These are phyloP conservation scores for Diglossa cyanea DNA, from an alignment of 2,797 vertebrate species.

Conservation along the genomic window DNA sequence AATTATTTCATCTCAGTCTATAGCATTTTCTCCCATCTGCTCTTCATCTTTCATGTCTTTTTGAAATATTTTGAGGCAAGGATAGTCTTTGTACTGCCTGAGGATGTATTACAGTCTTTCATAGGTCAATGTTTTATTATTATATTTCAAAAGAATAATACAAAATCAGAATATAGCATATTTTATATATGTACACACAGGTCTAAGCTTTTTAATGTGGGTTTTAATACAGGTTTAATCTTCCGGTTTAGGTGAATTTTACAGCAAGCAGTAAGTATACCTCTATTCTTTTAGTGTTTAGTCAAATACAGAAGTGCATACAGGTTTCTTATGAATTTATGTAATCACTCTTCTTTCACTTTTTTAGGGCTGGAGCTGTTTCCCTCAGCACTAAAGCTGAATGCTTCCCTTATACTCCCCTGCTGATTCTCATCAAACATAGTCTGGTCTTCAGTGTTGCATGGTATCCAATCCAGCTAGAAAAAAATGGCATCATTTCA, in stretches of 20 bases:
- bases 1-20: not conserved
- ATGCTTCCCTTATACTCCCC: not conserved
- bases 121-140: not conserved
- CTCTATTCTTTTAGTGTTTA: not conserved
- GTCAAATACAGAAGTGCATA: not conserved
- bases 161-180: not conserved
- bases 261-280: not conserved
- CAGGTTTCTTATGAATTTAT: not conserved
- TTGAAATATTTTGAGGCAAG: not conserved
- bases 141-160: not conserved
- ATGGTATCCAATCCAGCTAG: conserved; percentile 42
- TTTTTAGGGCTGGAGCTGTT: conserved; percentile 47
- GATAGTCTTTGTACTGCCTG: not conserved
- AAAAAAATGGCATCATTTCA: conserved; percentile 21
- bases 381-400: not conserved
- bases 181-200: not conserved
- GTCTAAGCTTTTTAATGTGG: not conserved
- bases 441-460: not conserved
- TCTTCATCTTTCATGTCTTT: not conserved
- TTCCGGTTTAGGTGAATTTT: not conserved
- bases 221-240: not conserved
- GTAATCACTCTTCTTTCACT: not conserved
- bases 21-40: not conserved
- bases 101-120: not conserved
- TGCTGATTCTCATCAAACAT: not conserved